phyloP scores from a whole-genome alignment of 1,140 invertebrate species.

The Drosophila insularis region DNA sequence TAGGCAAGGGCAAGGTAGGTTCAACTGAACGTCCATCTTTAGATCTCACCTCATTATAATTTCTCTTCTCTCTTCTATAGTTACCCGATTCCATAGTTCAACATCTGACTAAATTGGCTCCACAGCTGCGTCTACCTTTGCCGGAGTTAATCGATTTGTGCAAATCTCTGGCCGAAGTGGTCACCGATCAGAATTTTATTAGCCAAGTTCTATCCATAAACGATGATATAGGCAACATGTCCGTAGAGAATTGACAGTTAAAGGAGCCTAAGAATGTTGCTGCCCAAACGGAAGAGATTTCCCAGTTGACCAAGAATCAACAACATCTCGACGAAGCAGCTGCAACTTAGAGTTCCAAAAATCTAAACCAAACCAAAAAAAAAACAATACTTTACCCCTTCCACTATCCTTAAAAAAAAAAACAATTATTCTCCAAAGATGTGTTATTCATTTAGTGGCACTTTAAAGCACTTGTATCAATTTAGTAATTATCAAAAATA shows the following conservation, averaged over 20 bases:
- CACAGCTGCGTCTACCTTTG: conserved; percentile 87
- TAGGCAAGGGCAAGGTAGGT: conserved; percentile 86
- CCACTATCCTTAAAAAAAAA: conserved; percentile 34
- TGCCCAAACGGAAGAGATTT: conserved; percentile 34
- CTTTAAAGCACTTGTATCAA: conserved; percentile 56
- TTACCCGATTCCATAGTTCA: conserved; percentile 85
- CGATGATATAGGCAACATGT: conserved; percentile 88
- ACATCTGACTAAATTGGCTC: conserved; percentile 87
- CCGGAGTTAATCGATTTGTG: conserved; percentile 86
- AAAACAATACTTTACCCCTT: conserved; percentile 48
- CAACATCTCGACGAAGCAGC: conserved; percentile 48
- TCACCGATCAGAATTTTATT: conserved; percentile 89
- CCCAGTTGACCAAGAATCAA: not conserved
- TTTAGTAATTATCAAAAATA: conserved; percentile 49
- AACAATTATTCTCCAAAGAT: not conserved
- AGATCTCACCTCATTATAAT: conserved; percentile 5
- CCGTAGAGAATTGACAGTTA: conserved; percentile 88
- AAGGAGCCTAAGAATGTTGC: conserved; percentile 75
- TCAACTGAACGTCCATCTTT: no score
- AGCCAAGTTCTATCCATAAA: conserved; percentile 89
- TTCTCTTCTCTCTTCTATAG: conserved; percentile 74
- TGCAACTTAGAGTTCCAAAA: conserved; percentile 61
- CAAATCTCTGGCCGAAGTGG: conserved; percentile 86
- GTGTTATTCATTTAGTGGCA: conserved; percentile 49
- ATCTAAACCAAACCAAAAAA: conserved; percentile 17